Conservation (phyloP, 2,113 vertebrate species). For the Martes martes region DNA sequence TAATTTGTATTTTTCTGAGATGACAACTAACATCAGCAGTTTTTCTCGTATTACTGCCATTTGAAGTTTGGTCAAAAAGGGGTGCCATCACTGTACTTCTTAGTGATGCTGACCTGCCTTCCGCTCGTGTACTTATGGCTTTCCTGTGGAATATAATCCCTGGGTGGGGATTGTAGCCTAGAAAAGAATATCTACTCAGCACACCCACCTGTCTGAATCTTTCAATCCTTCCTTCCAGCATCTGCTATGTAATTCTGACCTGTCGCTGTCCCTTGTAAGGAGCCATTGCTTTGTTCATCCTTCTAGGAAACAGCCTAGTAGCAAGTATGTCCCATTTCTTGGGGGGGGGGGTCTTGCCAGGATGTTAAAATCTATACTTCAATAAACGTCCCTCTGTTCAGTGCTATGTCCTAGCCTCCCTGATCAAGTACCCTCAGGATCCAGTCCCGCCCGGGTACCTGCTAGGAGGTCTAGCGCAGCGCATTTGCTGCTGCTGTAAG, state of each 20-base stretch:
- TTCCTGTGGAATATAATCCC: neutral
- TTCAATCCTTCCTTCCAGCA: neutral
- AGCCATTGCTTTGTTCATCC: neutral
- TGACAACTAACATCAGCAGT: neutral
- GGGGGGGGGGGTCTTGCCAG: neutral
- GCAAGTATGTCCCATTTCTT: neutral
- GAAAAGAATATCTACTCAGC: neutral
- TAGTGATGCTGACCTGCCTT: no score
- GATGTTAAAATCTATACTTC: neutral
- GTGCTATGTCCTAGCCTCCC: neutral
- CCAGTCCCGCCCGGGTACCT: accelerated
- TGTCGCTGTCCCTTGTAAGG: neutral
- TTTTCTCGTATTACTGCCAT: neutral
- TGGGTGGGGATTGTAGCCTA: neutral
- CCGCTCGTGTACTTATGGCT: neutral
- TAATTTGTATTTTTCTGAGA: neutral
- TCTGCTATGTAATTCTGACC: neutral
- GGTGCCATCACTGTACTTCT: neutral
- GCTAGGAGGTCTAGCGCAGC: neutral
- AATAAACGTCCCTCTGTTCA: neutral
- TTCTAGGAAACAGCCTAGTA: neutral
- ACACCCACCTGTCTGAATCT: neutral
- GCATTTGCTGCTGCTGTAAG: no score
- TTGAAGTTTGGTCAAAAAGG: neutral
- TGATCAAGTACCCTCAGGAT: neutral